Evolutionary conservation across 1,140 invertebrate genomes (phyloP).

Genomic region (Drosophila suzukii): DNA sequence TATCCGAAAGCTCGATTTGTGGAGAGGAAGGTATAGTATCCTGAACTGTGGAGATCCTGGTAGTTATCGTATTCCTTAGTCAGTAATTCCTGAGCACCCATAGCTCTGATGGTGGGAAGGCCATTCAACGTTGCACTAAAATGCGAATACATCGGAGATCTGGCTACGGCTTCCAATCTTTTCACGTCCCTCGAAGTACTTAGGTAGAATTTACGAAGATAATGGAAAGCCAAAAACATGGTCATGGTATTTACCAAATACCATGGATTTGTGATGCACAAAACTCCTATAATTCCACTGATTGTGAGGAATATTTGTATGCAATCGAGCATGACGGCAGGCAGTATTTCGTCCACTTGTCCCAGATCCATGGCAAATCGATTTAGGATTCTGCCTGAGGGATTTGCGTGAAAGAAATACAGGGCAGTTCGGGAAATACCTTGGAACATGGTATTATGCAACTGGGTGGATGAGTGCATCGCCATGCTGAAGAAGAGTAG

Average conservation of each 20-base stretch:
- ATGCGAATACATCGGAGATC: conserved; percentile 92
- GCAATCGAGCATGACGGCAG: conserved; percentile 91
- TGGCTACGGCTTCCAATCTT: conserved; percentile 90
- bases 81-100: conserved; percentile 87
- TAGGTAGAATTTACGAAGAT: conserved; percentile 91
- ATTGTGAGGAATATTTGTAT: conserved; percentile 89
- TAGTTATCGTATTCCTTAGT: conserved; percentile 87
- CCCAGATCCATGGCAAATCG: conserved; percentile 91
- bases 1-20: conserved; percentile 93
- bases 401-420: conserved; percentile 92
- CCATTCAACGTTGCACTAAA: conserved; percentile 90
- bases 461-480: conserved; percentile 50
- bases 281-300: conserved; percentile 87
- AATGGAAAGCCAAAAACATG: conserved; percentile 89
- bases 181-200: conserved; percentile 94
- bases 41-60: conserved; percentile 89
- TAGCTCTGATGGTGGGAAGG: conserved; percentile 90
- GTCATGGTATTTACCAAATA: conserved; percentile 89
- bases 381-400: conserved; percentile 90
- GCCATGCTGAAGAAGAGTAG: conserved; percentile 63
- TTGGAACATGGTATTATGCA: conserved; percentile 66
- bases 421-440: conserved; percentile 86
- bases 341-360: conserved; percentile 94
- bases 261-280: conserved; percentile 90
- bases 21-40: conserved; percentile 91